These are phyloP conservation scores for Drosophila sulfurigaster DNA, from an alignment of 1,140 invertebrate species.

Conservation along the genomic window DNA sequence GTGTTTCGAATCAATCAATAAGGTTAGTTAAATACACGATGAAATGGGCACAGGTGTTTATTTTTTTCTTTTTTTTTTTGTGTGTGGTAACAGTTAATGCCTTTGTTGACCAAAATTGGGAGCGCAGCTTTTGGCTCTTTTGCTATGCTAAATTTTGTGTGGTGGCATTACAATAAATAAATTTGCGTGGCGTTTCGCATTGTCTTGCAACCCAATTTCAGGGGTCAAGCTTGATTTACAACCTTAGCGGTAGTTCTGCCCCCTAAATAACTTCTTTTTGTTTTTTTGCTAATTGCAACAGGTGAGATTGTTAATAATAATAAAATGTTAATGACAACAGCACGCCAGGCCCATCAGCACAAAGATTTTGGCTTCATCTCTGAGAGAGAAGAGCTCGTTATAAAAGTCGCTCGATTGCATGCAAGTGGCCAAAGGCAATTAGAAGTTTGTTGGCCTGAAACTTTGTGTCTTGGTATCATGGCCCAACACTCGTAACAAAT, in stretches of 20 bases:
- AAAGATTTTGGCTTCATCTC: neutral
- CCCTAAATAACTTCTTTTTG: neutral
- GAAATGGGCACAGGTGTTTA: slow-evolving; percentile 8
- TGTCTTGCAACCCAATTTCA: slow-evolving; percentile 48
- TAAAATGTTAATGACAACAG: slow-evolving; percentile 62
- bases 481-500: slow-evolving; percentile 62
- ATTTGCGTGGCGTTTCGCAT: slow-evolving; percentile 47
- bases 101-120: slow-evolving; percentile 51
- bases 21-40: slow-evolving; percentile 16
- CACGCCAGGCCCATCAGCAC: slow-evolving; percentile 42
- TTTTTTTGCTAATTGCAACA: slow-evolving; percentile 72
- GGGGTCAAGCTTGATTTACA: slow-evolving; percentile 73
- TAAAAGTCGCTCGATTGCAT: slow-evolving; percentile 57
- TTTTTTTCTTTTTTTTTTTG: no score
- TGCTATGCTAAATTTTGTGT: slow-evolving; percentile 54
- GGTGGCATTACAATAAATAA: slow-evolving; percentile 53
- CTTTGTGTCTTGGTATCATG: slow-evolving; percentile 3
- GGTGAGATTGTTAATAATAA: slow-evolving; percentile 62
- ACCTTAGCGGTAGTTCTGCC: slow-evolving; percentile 38
- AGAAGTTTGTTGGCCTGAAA: slow-evolving; percentile 71
- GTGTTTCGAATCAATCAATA: slow-evolving; percentile 42
- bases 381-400: slow-evolving; percentile 9
- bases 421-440: slow-evolving; percentile 60
- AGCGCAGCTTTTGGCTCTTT: slow-evolving; percentile 44
- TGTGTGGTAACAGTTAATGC: slow-evolving; percentile 20